A percentile compares a stretch with the other conserved stretches of the same genome.
phyloP scores from a whole-genome alignment of 2,113 vertebrate species.

The Oreocharis arfaki region DNA sequence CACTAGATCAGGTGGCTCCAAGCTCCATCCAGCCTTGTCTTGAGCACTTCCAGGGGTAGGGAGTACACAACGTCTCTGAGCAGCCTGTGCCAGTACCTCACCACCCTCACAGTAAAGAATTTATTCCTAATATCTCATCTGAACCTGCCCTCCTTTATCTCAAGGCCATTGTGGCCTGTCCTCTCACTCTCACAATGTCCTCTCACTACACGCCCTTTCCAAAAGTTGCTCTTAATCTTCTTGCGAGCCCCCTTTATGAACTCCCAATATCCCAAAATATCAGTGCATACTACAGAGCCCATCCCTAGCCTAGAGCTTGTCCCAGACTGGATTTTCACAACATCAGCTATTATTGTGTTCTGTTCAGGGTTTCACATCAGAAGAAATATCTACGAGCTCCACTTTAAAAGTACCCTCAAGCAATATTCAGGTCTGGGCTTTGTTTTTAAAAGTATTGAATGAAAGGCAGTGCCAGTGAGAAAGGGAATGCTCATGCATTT shows the following conservation, averaged over 20 bases:
- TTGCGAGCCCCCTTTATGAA: not conserved
- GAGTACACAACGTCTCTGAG: not conserved
- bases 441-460: not conserved
- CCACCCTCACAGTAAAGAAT: not conserved
- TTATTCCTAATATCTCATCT: not conserved
- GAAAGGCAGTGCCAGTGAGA: not conserved
- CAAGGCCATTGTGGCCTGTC: not conserved
- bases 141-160: not conserved
- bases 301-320: not conserved
- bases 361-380: not conserved
- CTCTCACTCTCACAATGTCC: not conserved
- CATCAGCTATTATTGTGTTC: not conserved
- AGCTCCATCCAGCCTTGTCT: not conserved
- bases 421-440: not conserved
- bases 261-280: not conserved
- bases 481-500: not conserved
- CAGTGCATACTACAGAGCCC: not conserved
- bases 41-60: not conserved
- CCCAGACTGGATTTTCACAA: not conserved
- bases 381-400: not conserved
- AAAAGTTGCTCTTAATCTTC: not conserved
- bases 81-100: not conserved
- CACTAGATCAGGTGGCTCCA: accelerated
- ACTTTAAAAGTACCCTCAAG: not conserved
- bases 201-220: not conserved